Evolutionary conservation across 2,888 invertebrate genomes (phyloP), one percentile per base, ranked within the genome.

Genomic region (Catocala nupta): DNA sequence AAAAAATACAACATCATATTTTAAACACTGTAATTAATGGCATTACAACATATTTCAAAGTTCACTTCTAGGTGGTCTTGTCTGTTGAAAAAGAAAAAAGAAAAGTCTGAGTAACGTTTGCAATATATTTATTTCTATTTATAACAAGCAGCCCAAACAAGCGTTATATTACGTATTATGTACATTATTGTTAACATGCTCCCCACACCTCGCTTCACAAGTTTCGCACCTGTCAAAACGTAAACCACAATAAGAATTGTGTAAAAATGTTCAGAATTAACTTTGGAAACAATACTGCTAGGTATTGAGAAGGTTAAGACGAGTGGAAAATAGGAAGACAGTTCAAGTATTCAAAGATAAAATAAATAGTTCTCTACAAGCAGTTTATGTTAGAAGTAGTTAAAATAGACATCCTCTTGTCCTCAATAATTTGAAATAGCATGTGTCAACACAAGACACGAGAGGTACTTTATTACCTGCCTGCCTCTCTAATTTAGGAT

Each of bases 1-100:
- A n/a, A 11, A 5, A 50, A 34, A 11, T 5, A 10, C 7, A 12
- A 11, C 33, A 44, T 25, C 25, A 25, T 25, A 36, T 50, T 58
- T 33, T 33, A 34, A 58, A 9, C 16, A 44, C 34, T 6, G 49
- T 16, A 13, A n/a, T 25, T 1, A 16, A 25, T 25, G 16, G 16
- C 16, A 12, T 36, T 7, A 13, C 10, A 45, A 12, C n/a, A 25
- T 54, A 12, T n/a, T 55, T 78, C 76, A 86, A 44, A 89, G 77
- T 77, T 90, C 88, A 56, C 64, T 76, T 77, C 80, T 84, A 65
- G 61, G 63, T 59, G 55, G 63, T 47, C 8, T 52, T 63, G 63
- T 83, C 81, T 86, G 84, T 73, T 70, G 78, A 68, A 77, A 80
- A 75, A 68, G 69, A 73, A 71, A 80, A 75, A 64, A 11, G 8